Evolutionary conservation across 1,140 invertebrate species (phyloP).

Genomic region (Drosophila navojoa): DNA sequence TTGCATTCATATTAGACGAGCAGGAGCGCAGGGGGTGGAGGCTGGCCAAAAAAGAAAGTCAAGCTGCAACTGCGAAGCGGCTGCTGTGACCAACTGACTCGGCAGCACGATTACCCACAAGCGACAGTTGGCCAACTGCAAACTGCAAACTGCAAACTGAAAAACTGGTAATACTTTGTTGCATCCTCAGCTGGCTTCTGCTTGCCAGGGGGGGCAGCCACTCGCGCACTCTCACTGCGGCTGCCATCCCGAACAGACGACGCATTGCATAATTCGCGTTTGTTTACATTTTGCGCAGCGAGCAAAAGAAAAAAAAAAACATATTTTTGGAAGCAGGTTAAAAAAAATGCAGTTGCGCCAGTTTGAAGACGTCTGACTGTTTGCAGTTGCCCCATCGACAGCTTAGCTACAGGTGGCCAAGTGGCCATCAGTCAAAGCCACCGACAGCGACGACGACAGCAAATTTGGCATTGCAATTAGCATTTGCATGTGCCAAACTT

Average conservation of each 20-base stretch:
- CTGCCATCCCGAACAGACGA: conserved; percentile 42
- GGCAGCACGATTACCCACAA: conserved; percentile 70
- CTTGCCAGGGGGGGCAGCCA: conserved; percentile 9
- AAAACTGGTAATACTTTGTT: conserved; percentile 32
- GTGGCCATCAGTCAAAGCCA: conserved; percentile 63
- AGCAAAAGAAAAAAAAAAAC: conserved; percentile 33
- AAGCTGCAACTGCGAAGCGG: conserved; percentile 5
- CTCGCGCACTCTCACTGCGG: conserved; percentile 63
- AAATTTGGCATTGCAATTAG: conserved; percentile 55
- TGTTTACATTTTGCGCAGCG: conserved; percentile 56
- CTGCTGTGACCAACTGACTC: conserved; percentile 55
- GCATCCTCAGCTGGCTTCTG: conserved; percentile 28
- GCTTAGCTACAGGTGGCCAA: conserved; percentile 31
- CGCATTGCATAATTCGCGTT: conserved; percentile 55
- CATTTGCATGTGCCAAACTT: conserved; percentile 69
- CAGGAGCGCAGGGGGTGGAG: neutral
- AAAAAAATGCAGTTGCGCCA: conserved; percentile 64
- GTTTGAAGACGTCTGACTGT: conserved; percentile 23
- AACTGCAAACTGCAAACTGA: conserved; percentile 5
- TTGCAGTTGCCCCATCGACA: conserved; percentile 36
- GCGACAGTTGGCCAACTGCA: conserved; percentile 35
- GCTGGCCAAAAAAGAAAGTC: conserved; percentile 55
- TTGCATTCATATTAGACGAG: conserved; percentile 29
- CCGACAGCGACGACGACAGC: conserved; percentile 25
- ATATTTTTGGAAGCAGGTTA: conserved; percentile 11